Conservation (phyloP, 2,113 vertebrate genomes). For the Neofelis nebulosa region DNA sequence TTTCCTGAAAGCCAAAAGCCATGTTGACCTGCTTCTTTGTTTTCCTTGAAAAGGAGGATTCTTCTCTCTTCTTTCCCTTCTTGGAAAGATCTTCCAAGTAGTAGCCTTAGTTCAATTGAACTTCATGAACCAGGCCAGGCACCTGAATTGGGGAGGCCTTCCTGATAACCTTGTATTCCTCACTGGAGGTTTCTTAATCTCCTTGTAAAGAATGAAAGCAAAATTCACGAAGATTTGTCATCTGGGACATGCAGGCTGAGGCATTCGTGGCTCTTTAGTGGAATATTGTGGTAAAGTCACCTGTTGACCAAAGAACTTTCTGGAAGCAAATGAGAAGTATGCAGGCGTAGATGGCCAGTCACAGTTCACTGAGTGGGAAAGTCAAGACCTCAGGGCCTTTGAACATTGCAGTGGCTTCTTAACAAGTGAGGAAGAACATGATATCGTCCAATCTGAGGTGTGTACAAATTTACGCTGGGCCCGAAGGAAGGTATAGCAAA, state of each 20-base stretch:
- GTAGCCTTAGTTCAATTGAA: neutral
- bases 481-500: slow-evolving; percentile 46
- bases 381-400: slow-evolving; percentile 65
- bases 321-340: slow-evolving; percentile 74
- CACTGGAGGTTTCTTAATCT: slow-evolving; percentile 78
- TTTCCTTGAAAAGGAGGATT: neutral
- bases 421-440: slow-evolving; percentile 77
- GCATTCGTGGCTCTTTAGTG: neutral
- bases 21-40: neutral
- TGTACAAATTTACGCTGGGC: slow-evolving; percentile 56
- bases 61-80: slow-evolving; percentile 4
- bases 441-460: slow-evolving; percentile 68
- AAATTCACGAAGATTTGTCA: slow-evolving; percentile 78
- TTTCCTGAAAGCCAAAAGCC: slow-evolving; percentile 1
- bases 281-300: slow-evolving; percentile 74
- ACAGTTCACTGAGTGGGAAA: slow-evolving; percentile 77
- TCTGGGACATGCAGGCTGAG: neutral
- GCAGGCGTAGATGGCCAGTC: slow-evolving; percentile 64
- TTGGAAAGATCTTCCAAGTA: slow-evolving; percentile 40
- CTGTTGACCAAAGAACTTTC: slow-evolving; percentile 67
- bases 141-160: slow-evolving; percentile 11
- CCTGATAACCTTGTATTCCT: slow-evolving; percentile 53
- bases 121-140: slow-evolving; percentile 57
- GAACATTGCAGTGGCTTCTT: slow-evolving; percentile 71
- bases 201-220: slow-evolving; percentile 78